Percentiles rank a stretch among this genome's conserved stretches.
These are phyloP conservation scores for Dreissena polymorpha DNA, from an alignment of 1,140 invertebrate species.

Conservation along the genomic window DNA sequence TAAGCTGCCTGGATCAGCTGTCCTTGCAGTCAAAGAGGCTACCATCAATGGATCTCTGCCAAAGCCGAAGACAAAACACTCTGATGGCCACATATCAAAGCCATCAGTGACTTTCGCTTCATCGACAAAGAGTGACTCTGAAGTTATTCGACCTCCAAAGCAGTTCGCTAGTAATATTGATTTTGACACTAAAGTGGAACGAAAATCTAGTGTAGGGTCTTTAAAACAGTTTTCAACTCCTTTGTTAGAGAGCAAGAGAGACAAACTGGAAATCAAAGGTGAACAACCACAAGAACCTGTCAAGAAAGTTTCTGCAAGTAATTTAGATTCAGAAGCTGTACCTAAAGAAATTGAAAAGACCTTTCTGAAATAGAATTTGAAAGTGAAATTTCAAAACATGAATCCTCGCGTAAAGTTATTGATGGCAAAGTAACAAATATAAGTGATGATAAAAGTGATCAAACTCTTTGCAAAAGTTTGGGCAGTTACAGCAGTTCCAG, in stretches of 20 bases:
- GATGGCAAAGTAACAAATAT: slow-evolving; percentile 43
- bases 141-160: slow-evolving; percentile 52
- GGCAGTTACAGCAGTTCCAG: slow-evolving; percentile 54
- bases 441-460: slow-evolving; percentile 31
- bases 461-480: slow-evolving; percentile 32
- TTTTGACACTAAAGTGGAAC: slow-evolving; percentile 54
- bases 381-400: slow-evolving; percentile 14
- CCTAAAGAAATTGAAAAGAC: slow-evolving; percentile 36
- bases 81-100: slow-evolving; percentile 13
- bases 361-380: slow-evolving; percentile 12
- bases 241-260: slow-evolving; percentile 48
- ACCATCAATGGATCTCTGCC: slow-evolving; percentile 52
- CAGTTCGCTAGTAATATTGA: slow-evolving; percentile 49
- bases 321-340: slow-evolving; percentile 32
- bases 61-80: slow-evolving; percentile 13
- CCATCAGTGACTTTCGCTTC: slow-evolving; percentile 13
- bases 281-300: slow-evolving; percentile 31
- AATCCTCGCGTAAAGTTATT: slow-evolving; percentile 26
- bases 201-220: slow-evolving; percentile 50
- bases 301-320: slow-evolving; percentile 41
- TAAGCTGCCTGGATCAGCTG: slow-evolving; percentile 50
- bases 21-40: slow-evolving; percentile 37
- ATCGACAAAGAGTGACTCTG: neutral
- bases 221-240: slow-evolving; percentile 55
- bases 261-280: slow-evolving; percentile 8